These are phyloP conservation scores for Platysteira castanea DNA, from an alignment of 2,113 vertebrate genomes.

Conservation along the genomic window DNA sequence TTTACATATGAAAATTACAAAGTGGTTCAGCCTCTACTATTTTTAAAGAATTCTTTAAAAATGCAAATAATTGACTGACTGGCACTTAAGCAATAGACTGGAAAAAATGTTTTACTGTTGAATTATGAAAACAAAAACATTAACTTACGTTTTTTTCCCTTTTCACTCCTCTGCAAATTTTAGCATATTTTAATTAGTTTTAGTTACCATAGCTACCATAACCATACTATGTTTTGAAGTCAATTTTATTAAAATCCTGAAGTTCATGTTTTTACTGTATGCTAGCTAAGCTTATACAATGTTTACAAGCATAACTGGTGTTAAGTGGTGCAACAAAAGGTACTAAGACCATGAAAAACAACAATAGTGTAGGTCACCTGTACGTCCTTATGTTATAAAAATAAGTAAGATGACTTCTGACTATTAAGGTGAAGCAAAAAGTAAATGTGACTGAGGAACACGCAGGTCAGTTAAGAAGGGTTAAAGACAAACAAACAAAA, in stretches of 20 bases:
- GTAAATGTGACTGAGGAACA: background rate
- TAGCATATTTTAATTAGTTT: conserved; percentile 39
- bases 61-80: background rate
- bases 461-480: background rate
- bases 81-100: background rate
- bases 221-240: conserved; percentile 1
- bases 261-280: background rate
- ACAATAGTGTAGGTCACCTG: background rate
- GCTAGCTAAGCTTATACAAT: background rate
- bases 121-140: background rate
- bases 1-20: background rate
- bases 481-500: background rate
- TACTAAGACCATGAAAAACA: background rate
- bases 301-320: background rate
- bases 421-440: background rate
- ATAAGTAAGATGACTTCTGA: background rate
- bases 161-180: conserved; percentile 6
- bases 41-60: background rate
- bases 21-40: background rate
- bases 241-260: conserved; percentile 7
- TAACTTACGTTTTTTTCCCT: background rate
- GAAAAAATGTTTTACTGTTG: background rate
- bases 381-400: background rate
- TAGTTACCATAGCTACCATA: conserved; percentile 56
- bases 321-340: background rate